Evolutionary conservation across 2,888 invertebrate genomes (phyloP).

Genomic region (Hirtodrosophila histrioides): DNA sequence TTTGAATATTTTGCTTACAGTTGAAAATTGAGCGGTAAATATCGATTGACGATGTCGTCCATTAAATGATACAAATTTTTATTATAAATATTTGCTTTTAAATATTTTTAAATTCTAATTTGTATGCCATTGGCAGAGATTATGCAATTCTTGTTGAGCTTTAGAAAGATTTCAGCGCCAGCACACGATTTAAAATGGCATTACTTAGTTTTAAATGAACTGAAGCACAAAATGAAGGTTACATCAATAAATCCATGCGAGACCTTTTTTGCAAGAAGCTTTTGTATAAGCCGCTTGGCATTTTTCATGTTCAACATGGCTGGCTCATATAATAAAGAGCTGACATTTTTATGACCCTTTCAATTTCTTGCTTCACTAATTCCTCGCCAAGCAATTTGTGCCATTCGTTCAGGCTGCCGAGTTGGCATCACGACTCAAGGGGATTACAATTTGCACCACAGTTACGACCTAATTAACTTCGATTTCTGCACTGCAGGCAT

Average conservation of each 20-base stretch:
- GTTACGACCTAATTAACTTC: slow-evolving; percentile 77
- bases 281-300: slow-evolving; percentile 30
- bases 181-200: slow-evolving; percentile 15
- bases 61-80: neutral
- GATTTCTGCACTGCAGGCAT: slow-evolving; percentile 69
- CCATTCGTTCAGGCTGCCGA: slow-evolving; percentile 36
- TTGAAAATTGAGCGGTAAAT: slow-evolving; percentile 7
- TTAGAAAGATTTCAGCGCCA: neutral
- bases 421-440: slow-evolving; percentile 13
- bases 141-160: neutral
- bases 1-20: slow-evolving; percentile 8
- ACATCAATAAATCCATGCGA: slow-evolving; percentile 43
- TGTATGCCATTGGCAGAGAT: neutral
- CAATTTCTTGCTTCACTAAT: slow-evolving; percentile 66
- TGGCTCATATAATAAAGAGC: slow-evolving; percentile 47
- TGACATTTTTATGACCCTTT: slow-evolving; percentile 61
- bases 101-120: slow-evolving; percentile 2
- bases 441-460: slow-evolving; percentile 63
- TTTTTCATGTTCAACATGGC: slow-evolving; percentile 36
- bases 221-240: slow-evolving; percentile 26
- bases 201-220: slow-evolving; percentile 12
- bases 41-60: neutral
- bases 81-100: neutral
- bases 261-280: slow-evolving; percentile 18
- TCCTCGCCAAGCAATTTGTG: slow-evolving; percentile 51